phyloP scores from a whole-genome alignment of 2,113 vertebrate species.

The Turdus rufiventris region DNA sequence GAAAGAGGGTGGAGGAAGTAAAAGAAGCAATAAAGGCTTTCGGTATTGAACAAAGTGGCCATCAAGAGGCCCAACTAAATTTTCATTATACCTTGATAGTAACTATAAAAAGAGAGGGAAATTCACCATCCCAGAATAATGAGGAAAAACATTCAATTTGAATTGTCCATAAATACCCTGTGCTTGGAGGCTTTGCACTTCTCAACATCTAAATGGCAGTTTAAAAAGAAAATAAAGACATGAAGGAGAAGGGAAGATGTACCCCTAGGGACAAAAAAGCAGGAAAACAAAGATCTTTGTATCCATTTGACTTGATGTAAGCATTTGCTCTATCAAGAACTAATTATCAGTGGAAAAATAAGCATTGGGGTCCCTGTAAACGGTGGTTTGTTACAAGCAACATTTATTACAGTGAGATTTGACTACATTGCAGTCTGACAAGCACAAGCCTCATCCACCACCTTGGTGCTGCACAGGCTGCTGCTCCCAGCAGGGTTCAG shows the following conservation, averaged over 20 bases:
- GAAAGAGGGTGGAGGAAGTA: not conserved
- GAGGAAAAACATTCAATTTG: not conserved
- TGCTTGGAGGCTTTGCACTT: not conserved
- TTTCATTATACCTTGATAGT: conserved; percentile 14
- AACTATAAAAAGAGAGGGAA: conserved; percentile 11
- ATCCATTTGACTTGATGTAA: not conserved
- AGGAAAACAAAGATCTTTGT: not conserved
- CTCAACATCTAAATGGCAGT: conserved; percentile 24
- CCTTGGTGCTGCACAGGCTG: not conserved
- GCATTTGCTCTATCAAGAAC: not conserved
- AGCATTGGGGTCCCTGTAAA: not conserved
- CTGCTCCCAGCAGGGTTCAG: not conserved
- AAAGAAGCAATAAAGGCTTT: not conserved
- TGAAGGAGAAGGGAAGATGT: not conserved
- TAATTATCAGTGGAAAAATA: not conserved
- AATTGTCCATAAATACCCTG: conserved; percentile 9
- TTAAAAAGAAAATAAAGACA: conserved; percentile 23
- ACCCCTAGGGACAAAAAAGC: not conserved
- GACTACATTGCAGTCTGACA: not conserved
- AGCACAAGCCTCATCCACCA: not conserved
- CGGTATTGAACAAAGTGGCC: not conserved
- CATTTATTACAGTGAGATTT: not conserved
- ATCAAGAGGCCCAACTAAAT: not conserved
- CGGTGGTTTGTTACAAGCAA: not conserved
- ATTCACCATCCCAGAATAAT: conserved; percentile 17